Percentiles rank a stretch among this genome's conserved stretches.
Conservation (phyloP, 2,888 invertebrate genomes). For the Drosophila kanekoi region DNA sequence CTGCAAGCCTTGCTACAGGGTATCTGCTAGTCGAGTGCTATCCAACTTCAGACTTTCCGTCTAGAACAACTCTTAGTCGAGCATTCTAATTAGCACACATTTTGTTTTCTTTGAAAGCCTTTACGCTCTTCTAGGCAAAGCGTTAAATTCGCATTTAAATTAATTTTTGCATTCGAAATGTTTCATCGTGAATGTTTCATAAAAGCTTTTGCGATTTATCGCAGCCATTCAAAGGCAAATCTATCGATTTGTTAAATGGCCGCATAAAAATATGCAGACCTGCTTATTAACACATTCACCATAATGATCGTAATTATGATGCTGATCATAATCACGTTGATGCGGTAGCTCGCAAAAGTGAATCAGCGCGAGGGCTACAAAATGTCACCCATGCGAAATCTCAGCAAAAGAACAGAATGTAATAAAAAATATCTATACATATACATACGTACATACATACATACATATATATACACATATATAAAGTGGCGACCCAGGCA, state of each 20-base stretch:
- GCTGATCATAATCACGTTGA: slow-evolving; percentile 9
- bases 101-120: slow-evolving; percentile 2
- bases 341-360: slow-evolving; percentile 30
- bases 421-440: slow-evolving; percentile 28
- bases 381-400: slow-evolving; percentile 59
- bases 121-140: slow-evolving; percentile 24
- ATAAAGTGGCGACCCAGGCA: slow-evolving; percentile 53
- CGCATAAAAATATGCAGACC: slow-evolving; percentile 22
- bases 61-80: background rate
- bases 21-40: background rate
- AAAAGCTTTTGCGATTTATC: slow-evolving; percentile 5
- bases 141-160: slow-evolving; percentile 41
- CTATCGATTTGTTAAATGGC: slow-evolving; percentile 47
- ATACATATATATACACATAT: background rate
- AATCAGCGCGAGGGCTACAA: slow-evolving; percentile 40
- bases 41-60: too few species aligned
- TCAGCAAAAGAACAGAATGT: slow-evolving; percentile 31
- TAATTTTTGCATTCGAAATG: slow-evolving; percentile 31
- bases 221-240: slow-evolving; percentile 30
- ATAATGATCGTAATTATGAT: slow-evolving; percentile 8
- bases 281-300: slow-evolving; percentile 40
- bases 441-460: slow-evolving; percentile 12
- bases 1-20: background rate
- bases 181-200: slow-evolving; percentile 1
- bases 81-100: background rate